Percentiles rank a stretch among this genome's conserved stretches.
Evolutionary conservation across 1,140 invertebrate species (phyloP).

Genomic region (Drosophila hydei): DNA sequence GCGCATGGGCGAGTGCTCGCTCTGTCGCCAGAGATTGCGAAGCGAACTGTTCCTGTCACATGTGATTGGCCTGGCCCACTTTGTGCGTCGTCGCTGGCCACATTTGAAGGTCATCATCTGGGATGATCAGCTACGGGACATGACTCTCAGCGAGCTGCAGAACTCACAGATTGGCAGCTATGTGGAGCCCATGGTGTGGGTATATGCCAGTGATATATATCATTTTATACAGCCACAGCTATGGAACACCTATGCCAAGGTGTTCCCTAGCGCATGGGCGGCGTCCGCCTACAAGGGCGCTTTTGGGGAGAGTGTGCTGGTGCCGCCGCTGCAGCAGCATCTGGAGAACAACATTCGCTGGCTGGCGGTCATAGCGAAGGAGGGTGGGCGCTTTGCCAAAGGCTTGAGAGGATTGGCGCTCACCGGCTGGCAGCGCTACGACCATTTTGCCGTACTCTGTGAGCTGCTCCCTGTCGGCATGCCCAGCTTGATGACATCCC

Average conservation of each 20-base stretch:
- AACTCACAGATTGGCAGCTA: constrained; percentile 89
- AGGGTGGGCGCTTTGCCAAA: constrained; percentile 82
- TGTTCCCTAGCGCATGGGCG: constrained; percentile 95
- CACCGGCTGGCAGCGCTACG: constrained; percentile 92
- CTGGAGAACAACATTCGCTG: constrained; percentile 90
- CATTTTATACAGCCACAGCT: constrained; percentile 85
- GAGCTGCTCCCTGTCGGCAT: constrained; percentile 94
- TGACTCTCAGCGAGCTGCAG: constrained; percentile 88
- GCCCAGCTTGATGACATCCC: constrained; percentile 89
- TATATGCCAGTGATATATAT: constrained; percentile 88
- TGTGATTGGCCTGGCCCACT: constrained; percentile 87
- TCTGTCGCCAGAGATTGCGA: constrained; percentile 87
- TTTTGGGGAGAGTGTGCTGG: constrained; percentile 90
- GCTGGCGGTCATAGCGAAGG: constrained; percentile 87
- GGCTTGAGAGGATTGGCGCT: constrained; percentile 88
- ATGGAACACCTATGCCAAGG: constrained; percentile 91
- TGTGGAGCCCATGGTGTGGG: constrained; percentile 95
- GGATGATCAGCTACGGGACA: constrained; percentile 96
- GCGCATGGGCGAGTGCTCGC: constrained; percentile 91
- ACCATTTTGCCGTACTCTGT: constrained; percentile 96
- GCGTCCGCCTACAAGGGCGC: constrained; percentile 87
- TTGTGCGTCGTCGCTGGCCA: constrained; percentile 87
- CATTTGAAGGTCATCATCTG: constrained; percentile 92
- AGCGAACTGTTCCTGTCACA: constrained; percentile 90
- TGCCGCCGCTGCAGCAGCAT: constrained; percentile 88